Evolutionary conservation across 2,888 invertebrate genomes (phyloP).

Genomic region (Stratiomys singularior): DNA sequence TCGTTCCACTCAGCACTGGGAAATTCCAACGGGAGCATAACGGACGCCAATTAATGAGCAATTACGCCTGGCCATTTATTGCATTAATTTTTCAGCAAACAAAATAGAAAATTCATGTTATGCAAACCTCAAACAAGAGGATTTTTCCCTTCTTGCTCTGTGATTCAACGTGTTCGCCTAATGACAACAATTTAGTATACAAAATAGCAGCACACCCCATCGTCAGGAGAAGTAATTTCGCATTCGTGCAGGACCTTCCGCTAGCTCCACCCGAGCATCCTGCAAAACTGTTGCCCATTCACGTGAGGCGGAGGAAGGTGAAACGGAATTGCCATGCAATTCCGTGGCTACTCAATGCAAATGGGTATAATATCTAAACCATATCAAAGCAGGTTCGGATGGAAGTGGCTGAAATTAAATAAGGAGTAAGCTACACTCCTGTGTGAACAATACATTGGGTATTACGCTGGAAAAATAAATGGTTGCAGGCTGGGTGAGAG

Average conservation of each 20-base stretch:
- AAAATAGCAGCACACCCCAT: not conserved
- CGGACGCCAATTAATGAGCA: conserved; percentile 1
- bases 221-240: not conserved
- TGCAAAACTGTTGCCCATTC: too few relatives aligned
- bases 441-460: not conserved
- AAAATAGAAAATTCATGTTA: conserved; percentile 4
- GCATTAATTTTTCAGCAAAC: conserved; percentile 6
- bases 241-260: too few relatives aligned
- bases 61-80: not conserved
- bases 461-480: too few relatives aligned
- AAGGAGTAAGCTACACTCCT: conserved; percentile 1
- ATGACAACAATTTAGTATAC: conserved; percentile 11
- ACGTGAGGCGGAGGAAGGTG: too few relatives aligned
- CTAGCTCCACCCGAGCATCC: too few relatives aligned
- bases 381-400: not conserved
- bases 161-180: not conserved
- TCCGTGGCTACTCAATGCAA: not conserved
- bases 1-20: not conserved
- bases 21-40: not conserved
- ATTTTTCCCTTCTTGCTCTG: not conserved
- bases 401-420: conserved; percentile 24
- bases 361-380: not conserved
- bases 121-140: not conserved
- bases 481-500: too few relatives aligned
- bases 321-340: too few relatives aligned